These are phyloP conservation scores for Petrocephalus sullivani DNA, from an alignment of 2,797 vertebrate genomes.

Conservation along the genomic window DNA sequence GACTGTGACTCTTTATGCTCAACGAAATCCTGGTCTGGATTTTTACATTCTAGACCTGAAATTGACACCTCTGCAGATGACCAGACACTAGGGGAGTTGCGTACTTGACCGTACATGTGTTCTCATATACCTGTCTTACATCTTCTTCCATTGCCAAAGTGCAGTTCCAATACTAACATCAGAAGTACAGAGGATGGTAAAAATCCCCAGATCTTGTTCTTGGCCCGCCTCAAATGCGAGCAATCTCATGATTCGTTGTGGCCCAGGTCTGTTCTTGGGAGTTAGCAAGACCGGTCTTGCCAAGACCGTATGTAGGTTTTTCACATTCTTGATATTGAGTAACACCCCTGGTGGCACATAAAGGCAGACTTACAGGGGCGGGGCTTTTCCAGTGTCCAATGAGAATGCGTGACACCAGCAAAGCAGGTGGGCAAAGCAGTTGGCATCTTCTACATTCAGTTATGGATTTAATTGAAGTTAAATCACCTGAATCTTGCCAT, in stretches of 20 bases:
- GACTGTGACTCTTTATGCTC: too few relatives aligned
- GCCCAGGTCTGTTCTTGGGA: background rate
- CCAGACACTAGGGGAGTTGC: background rate
- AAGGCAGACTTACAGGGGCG: background rate
- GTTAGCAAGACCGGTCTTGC: background rate
- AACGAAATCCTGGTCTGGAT: too few relatives aligned
- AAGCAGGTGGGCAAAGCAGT: background rate
- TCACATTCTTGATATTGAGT: background rate
- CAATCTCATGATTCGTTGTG: background rate
- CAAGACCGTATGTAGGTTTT: background rate
- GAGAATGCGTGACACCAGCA: background rate
- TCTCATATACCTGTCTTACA: background rate
- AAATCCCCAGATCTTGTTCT: background rate
- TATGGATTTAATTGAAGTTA: background rate
- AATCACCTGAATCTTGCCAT: background rate
- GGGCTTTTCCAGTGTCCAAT: background rate
- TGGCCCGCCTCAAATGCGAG: background rate
- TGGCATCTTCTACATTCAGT: background rate
- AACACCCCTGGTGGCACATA: background rate
- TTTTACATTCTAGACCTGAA: too few relatives aligned
- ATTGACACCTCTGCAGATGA: too few relatives aligned
- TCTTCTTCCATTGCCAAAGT: background rate
- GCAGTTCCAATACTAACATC: background rate
- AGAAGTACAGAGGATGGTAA: background rate
- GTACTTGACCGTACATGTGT: background rate